These are phyloP conservation scores for Vidua macroura DNA, from an alignment of 2,113 vertebrate genomes.

Conservation along the genomic window DNA sequence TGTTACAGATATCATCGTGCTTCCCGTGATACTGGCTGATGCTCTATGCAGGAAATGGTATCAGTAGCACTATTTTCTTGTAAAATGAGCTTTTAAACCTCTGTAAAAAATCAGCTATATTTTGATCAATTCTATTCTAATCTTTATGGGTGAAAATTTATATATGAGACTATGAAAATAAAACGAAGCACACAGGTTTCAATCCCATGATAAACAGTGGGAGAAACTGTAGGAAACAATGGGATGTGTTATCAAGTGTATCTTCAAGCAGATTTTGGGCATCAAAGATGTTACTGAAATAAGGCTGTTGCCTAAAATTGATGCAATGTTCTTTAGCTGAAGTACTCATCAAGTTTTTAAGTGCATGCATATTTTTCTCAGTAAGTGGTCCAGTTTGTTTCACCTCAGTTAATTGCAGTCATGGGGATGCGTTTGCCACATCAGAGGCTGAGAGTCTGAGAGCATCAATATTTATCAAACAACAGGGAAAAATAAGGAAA, in stretches of 20 bases:
- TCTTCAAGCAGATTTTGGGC: not conserved
- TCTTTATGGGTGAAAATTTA: not conserved
- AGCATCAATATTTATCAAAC: not conserved
- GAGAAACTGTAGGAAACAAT: not conserved
- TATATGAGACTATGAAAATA: not conserved
- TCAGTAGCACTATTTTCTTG: not conserved
- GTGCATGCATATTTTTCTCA: not conserved
- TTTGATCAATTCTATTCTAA: not conserved
- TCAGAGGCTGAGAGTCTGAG: not conserved
- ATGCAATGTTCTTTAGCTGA: not conserved
- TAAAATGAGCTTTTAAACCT: not conserved
- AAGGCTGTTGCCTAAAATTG: not conserved
- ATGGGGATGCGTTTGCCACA: not conserved
- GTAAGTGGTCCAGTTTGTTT: constrained; percentile 30
- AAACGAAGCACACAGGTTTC: not conserved
- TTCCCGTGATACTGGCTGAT: not conserved
- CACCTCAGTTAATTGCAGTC: constrained; percentile 12
- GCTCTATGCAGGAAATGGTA: not conserved
- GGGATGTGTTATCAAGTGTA: not conserved
- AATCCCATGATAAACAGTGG: not conserved
- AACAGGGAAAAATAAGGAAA: not conserved
- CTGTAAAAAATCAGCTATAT: not conserved
- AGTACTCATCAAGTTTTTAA: constrained; percentile 11
- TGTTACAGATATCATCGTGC: not conserved
- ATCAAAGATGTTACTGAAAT: not conserved